Evolutionary conservation across 2,113 vertebrate species (phyloP), one percentile per base, ranked within the genome.

Genomic region (Plecturocebus donacophilus): DNA sequence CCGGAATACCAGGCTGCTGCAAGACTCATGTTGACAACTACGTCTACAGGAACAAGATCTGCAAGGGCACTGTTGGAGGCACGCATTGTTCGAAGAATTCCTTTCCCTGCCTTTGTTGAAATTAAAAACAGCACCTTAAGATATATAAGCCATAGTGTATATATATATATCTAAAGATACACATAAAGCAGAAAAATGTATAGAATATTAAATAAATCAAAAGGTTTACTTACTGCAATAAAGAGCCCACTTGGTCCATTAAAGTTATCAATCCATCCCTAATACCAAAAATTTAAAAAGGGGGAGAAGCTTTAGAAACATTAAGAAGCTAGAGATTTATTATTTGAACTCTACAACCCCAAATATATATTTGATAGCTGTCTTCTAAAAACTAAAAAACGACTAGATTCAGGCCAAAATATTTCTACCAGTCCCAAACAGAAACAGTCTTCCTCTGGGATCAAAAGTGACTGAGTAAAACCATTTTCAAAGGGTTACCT

Each of bases 261-360:
- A 98, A 99, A 99, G 98, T 99, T 99, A 99, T 99, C 99, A 95
- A 99, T 99, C 99, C 99, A 99, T 93, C 99, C 99, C 99, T 99
- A 96, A 97, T 89, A 95, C 21, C 21, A 97, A 98, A 97, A 98
- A 97, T 90, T 64, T 25, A 58, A 58, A 94, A 47, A n/a, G 40
- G 49, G 30, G 61, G 16, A 49, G 20, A 49, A 91, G 38, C 38
- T 97, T 97, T 96, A 98, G 96, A 97, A 87, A 86, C 47, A 94
- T 42, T 91, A 84, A 40, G 5, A 58, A 91, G 83, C 66, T 82
- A 85, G 19, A 96, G 20, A 96, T 56, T 88, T 76, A 73, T 76
- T 82, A 90, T 82, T 70, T 95, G 71, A 96, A 87, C 87, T 95
- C 25, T 88, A 56, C 1, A 95, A 93, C 3, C 40, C 32, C 79